These are phyloP conservation scores for Clarias magur DNA, from an alignment of 2,113 vertebrate genomes.

Conservation along the genomic window DNA sequence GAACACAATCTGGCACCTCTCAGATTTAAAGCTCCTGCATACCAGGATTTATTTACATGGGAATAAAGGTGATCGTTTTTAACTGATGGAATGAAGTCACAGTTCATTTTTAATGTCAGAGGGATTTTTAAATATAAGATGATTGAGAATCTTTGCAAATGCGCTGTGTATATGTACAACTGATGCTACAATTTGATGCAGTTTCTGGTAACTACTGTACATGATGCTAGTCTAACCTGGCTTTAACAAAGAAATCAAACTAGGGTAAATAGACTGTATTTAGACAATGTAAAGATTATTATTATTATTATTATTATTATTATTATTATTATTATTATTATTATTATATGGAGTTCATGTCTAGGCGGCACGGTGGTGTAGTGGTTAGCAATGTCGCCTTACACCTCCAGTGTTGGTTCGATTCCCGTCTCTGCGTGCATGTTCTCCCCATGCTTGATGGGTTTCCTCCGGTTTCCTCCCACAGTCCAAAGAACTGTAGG, in stretches of 20 bases:
- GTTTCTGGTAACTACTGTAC: neutral
- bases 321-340: too few species aligned
- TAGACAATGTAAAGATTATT: too few species aligned
- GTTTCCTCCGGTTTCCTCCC: too few species aligned
- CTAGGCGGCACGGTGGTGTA: too few species aligned
- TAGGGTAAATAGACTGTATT: too few species aligned
- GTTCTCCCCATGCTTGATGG: too few species aligned
- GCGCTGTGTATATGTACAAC: neutral
- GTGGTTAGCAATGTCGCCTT: too few species aligned
- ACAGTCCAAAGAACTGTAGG: too few species aligned
- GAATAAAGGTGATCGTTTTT: neutral
- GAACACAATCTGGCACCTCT: neutral
- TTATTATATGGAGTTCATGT: too few species aligned
- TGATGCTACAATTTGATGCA: neutral
- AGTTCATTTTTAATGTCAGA: neutral
- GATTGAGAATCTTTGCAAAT: neutral
- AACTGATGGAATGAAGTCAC: neutral
- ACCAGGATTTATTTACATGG: neutral
- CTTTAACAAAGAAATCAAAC: neutral
- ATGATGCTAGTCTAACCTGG: neutral
- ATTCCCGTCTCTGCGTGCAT: too few species aligned
- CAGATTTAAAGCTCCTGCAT: neutral
- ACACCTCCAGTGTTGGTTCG: too few species aligned
- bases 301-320: too few species aligned
- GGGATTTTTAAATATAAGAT: neutral